These are phyloP conservation scores for Ganaspis brasiliensis DNA, from an alignment of 2,888 invertebrate genomes.

Conservation along the genomic window DNA sequence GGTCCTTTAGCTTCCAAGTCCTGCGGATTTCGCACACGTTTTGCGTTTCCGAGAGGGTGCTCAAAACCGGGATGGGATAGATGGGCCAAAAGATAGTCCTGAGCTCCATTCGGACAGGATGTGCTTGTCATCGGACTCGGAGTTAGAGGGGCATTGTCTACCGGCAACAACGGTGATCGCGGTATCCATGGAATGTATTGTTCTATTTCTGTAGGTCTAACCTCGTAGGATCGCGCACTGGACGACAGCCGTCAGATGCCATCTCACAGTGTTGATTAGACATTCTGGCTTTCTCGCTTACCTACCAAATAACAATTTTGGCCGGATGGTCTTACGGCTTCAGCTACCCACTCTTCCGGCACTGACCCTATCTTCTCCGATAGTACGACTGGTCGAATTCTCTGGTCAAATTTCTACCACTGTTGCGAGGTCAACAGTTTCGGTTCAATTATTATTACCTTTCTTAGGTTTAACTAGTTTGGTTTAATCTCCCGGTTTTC, in stretches of 20 bases:
- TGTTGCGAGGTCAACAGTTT: background rate
- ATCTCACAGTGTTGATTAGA: slow-evolving; percentile 56
- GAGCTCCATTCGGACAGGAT: slow-evolving; percentile 71
- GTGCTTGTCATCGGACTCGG: slow-evolving; percentile 68
- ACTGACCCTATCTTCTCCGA: slow-evolving; percentile 3
- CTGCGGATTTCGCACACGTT: slow-evolving; percentile 59
- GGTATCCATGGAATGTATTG: slow-evolving; percentile 61
- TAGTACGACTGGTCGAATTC: background rate
- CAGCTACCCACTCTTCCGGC: slow-evolving; percentile 18
- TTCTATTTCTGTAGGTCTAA: slow-evolving; percentile 61
- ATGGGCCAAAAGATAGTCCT: slow-evolving; percentile 73
- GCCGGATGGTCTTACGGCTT: slow-evolving; percentile 16
- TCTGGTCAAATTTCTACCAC: background rate
- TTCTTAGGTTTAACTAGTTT: no score
- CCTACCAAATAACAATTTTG: slow-evolving; percentile 26
- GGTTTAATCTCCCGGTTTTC: no score
- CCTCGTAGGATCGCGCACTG: slow-evolving; percentile 52
- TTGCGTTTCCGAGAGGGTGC: slow-evolving; percentile 52
- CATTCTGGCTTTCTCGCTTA: slow-evolving; percentile 20
- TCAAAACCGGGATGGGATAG: slow-evolving; percentile 58
- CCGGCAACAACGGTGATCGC: slow-evolving; percentile 56
- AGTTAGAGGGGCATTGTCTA: slow-evolving; percentile 59
- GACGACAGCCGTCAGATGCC: slow-evolving; percentile 55
- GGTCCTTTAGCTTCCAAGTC: slow-evolving; percentile 54
- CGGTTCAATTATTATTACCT: background rate